Base-by-base conservation (phyloP, 2,113 vertebrate species). In the Cyprinodon variegatus region DNA sequence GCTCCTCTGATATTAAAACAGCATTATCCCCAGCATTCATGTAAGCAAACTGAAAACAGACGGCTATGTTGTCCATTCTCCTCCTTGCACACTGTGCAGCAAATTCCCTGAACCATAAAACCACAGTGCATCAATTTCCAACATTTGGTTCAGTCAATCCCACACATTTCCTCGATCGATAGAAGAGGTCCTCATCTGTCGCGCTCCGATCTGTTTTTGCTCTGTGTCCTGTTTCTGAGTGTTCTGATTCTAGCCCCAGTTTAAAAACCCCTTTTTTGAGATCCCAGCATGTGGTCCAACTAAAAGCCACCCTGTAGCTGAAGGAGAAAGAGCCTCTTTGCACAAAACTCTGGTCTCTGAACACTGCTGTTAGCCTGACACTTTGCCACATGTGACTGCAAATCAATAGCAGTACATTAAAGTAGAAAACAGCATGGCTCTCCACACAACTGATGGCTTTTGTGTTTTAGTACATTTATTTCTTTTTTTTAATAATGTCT, bases 261-360 rank as follows among this genome's bases (percentile, higher is more conserved):
- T 84, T 81, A 77, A 89, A 82, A 22, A 72, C 60, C 65, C 29
- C 29, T 29, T 36, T 85, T 78, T 83, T 70, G 81, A 71, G 71
- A 75, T n/a, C 77, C 1, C 81, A 86, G 83, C 77, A 39, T 83
- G 90, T 12, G 65, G 61, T n/a, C 10, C 40, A 29, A 61, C 84
- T 86, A 84, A 91, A 87, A 86, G 86, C 88, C 63, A 29, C 65
- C 77, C 86, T 70, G 74, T 59, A 75, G 82, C 45, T 65, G 70
- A 61, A 66, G 46, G 64, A 86, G 81, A 83, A 77, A 77, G 74
- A 60, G 78, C 69, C 67, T 76, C 78, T 77, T 75, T 73, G 68
- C 76, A 45, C 46, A 72, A 65, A 70, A n/a, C 74, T 68, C 64
- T 20, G 41, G 72, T 66, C 76, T 72, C 61, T 36, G 7, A 65